Evolutionary conservation across 2,888 invertebrate species (phyloP).

Genomic region (Mesorhabditis spiculigera): DNA sequence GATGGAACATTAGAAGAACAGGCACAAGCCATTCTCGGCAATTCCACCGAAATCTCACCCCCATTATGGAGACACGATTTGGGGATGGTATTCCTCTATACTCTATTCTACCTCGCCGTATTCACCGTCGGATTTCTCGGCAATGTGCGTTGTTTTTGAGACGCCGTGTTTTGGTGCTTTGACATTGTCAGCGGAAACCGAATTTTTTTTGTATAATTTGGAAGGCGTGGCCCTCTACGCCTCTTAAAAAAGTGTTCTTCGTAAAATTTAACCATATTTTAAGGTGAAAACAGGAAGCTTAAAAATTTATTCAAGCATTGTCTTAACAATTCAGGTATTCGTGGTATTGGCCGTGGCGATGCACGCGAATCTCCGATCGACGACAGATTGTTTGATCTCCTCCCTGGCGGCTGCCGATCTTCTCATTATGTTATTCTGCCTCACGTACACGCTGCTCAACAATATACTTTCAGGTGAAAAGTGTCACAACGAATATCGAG

Average conservation of each 20-base stretch:
- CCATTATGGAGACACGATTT: slow-evolving; percentile 32
- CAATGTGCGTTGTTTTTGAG: slow-evolving; percentile 15
- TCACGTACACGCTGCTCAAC: slow-evolving; percentile 88
- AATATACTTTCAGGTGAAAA: slow-evolving; percentile 83
- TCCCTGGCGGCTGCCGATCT: slow-evolving; percentile 90
- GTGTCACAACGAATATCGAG: neutral
- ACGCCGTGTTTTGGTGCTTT: neutral
- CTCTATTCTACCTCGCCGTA: slow-evolving; percentile 49
- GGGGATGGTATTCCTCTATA: slow-evolving; percentile 38
- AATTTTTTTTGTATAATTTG: slow-evolving; percentile 22
- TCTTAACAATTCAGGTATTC: slow-evolving; percentile 17
- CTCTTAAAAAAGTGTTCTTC: too few relatives aligned
- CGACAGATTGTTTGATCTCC: slow-evolving; percentile 90
- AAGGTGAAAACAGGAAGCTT: neutral
- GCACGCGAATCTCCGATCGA: slow-evolving; percentile 74
- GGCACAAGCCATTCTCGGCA: too few relatives aligned
- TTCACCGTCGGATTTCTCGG: slow-evolving; percentile 48
- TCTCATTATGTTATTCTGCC: slow-evolving; percentile 85
- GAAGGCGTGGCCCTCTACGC: slow-evolving; percentile 17
- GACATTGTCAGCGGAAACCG: neutral
- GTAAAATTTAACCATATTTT: neutral
- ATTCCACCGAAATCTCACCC: neutral
- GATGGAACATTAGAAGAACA: too few relatives aligned
- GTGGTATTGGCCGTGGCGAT: slow-evolving; percentile 50
- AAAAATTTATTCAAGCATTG: neutral